phyloP scores from a whole-genome alignment of 2,888 invertebrate genomes.

The Spisula subtruncata region DNA sequence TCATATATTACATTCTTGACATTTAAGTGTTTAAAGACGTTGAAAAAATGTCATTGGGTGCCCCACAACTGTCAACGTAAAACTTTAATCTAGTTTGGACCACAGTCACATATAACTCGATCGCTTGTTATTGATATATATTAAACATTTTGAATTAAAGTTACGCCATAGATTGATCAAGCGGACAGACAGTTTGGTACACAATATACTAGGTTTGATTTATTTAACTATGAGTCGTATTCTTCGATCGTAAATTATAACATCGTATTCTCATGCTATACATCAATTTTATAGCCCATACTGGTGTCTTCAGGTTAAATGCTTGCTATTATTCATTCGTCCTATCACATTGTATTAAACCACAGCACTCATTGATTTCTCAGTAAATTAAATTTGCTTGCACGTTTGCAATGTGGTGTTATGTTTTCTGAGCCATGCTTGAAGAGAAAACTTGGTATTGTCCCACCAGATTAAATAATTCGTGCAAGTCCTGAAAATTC shows the following conservation, averaged over 20 bases:
- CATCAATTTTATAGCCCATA: neutral
- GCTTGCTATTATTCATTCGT: neutral
- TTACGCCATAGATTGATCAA: slow-evolving; percentile 40
- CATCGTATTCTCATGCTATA: neutral
- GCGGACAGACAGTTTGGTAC: neutral
- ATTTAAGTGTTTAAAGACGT: slow-evolving; percentile 31
- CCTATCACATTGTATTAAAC: neutral
- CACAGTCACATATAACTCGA: neutral
- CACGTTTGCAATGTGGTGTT: no score
- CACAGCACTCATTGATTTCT: neutral
- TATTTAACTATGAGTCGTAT: neutral
- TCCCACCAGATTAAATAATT: no score
- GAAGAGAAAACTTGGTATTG: no score
- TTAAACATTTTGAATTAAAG: slow-evolving; percentile 36
- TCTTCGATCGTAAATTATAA: neutral
- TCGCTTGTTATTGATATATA: slow-evolving; percentile 26
- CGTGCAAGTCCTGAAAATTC: no score
- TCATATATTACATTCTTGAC: slow-evolving; percentile 44
- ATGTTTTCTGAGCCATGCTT: no score
- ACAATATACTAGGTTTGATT: neutral
- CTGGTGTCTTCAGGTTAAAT: neutral
- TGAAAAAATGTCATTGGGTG: slow-evolving; percentile 24
- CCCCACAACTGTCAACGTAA: slow-evolving; percentile 33
- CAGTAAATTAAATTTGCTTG: neutral
- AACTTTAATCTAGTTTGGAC: slow-evolving; percentile 35